Base-by-base conservation (phyloP, 2,888 invertebrate species). In the Siphonodentalium dalli region DNA sequence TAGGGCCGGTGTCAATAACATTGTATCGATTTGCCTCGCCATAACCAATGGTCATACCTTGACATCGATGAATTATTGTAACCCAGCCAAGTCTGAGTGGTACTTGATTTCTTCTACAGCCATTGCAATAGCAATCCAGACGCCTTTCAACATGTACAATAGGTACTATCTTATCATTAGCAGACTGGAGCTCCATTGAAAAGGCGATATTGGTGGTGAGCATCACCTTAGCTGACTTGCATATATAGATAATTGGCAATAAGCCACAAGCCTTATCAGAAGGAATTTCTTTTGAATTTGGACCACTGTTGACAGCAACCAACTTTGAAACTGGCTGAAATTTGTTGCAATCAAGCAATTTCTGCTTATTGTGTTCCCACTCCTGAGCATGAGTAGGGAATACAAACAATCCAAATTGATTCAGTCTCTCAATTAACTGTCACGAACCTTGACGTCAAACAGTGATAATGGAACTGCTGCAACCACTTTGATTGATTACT, bases 21-120 rank as follows among this genome's bases (percentile, higher is more conserved):
- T 62, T 61, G 13, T 49, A 49, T 34, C 42, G 20, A 18, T 41
- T 42, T 2, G 40, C n/a, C 38, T 62, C 54, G 13, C 37, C 43
- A 20, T 37, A 31, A 7, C 60, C 58, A 24, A 63, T 51, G n/a
- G 63, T 56, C 52, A 63, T 54, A 0, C 63, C 58, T 26, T 61
- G 54, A 20, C 61, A 64, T 20, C 41, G 31, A 26, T 57, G 54
- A 13, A 63, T 57, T 23, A 60, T 60, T 20, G 51, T 59, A 18
- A 26, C 55, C 60, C 58, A 58, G 0, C 61, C 57, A 15, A 64
- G 43, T n/a, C 57, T n/a, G 4, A 64, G 39, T 23, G 64, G 54
- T 31, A 61, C 50, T 41, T 64, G 61, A 29, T 43, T 51, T 24
- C 56, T 28, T 34, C 41, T 49, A 29, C 63, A 61, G 5, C 27